Evolutionary conservation across 2,113 vertebrate species (phyloP).

Genomic region (Seriola quinqueradiata): DNA sequence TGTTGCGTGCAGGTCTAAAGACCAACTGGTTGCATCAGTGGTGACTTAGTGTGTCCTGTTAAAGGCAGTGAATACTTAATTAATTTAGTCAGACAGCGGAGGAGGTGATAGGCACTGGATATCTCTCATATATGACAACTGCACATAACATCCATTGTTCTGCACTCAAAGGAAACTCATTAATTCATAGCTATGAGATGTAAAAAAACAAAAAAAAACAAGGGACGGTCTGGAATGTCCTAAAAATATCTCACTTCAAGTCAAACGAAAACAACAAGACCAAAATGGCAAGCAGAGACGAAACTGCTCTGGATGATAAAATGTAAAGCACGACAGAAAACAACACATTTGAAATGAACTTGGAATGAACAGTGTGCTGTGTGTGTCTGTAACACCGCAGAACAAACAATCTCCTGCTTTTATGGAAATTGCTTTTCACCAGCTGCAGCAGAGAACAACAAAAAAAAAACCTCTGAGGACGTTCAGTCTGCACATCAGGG

Average conservation of each 20-base stretch:
- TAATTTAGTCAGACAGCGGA: background rate
- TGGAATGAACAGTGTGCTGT: too few species aligned
- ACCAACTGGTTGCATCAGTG: too few species aligned
- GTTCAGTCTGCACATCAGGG: background rate
- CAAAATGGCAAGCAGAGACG: background rate
- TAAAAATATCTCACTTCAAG: conserved; percentile 12
- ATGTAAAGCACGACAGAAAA: background rate
- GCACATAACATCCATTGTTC: background rate
- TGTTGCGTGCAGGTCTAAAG: too few species aligned
- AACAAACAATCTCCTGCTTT: background rate
- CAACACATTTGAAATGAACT: background rate
- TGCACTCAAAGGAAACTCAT: background rate
- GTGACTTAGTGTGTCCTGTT: background rate
- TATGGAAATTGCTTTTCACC: background rate
- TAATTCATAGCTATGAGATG: background rate
- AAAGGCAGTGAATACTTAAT: too few species aligned
- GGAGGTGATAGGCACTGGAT: background rate
- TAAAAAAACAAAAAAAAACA: background rate
- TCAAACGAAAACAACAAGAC: background rate
- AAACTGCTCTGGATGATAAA: background rate
- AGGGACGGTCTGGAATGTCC: background rate
- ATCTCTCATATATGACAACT: background rate
- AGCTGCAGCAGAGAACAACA: background rate
- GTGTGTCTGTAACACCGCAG: background rate
- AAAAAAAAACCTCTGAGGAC: background rate